phyloP scores from a whole-genome alignment of 2,113 vertebrate genomes.

The Todiramphus chloris region DNA sequence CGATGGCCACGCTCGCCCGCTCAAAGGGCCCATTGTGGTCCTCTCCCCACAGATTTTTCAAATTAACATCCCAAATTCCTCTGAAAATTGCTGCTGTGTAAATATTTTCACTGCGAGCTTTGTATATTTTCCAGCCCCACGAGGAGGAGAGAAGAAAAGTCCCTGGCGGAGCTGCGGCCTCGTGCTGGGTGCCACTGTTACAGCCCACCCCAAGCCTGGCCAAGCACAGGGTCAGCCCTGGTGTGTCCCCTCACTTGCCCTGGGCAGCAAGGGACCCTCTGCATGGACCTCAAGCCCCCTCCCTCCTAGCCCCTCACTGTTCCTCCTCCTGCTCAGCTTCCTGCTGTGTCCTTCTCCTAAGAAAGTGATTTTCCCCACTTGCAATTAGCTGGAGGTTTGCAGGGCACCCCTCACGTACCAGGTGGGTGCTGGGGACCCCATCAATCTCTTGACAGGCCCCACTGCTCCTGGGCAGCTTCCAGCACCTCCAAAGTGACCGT shows the following conservation, averaged over 20 bases:
- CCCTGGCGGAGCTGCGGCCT: not conserved
- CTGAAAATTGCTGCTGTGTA: constrained; percentile 75
- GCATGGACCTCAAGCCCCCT: not conserved
- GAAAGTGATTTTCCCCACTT: fast-evolving
- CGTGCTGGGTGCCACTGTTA: not conserved
- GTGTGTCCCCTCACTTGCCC: not conserved
- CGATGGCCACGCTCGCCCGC: constrained; percentile 29
- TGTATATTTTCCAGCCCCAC: constrained; percentile 66
- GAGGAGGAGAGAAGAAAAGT: constrained; percentile 37
- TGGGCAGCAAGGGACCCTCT: not conserved
- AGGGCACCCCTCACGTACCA: fast-evolving
- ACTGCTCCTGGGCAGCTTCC: not conserved
- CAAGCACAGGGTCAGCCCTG: fast-evolving
- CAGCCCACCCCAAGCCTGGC: not conserved
- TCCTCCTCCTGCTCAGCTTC: not conserved
- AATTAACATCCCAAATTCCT: constrained; percentile 76
- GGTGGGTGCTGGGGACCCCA: not conserved
- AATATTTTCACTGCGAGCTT: constrained; percentile 78
- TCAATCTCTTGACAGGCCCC: not conserved
- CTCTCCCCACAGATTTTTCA: constrained; percentile 68
- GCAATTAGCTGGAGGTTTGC: not conserved
- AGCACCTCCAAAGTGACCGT: not conserved
- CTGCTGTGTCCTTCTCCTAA: not conserved
- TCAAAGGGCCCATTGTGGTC: constrained; percentile 84
- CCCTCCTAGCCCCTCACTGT: not conserved